A percentile compares a stretch with the other conserved stretches of the same genome.
Evolutionary conservation across 2,113 vertebrate genomes (phyloP).

Genomic region (Anoura caudifer): DNA sequence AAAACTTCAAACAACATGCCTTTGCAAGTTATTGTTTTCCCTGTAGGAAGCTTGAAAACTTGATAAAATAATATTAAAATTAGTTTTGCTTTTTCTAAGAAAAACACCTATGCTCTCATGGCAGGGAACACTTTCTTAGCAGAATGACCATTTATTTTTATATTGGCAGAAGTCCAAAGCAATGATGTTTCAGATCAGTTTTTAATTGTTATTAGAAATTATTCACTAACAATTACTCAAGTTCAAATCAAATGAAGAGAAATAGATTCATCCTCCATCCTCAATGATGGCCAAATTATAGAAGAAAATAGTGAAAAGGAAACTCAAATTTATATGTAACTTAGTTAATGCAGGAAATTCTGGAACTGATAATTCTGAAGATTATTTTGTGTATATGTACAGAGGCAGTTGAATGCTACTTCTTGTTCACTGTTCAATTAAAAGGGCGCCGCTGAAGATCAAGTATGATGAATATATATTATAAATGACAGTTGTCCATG

Average conservation of each 20-base stretch:
- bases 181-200: neutral
- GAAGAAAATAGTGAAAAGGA: constrained; percentile 11
- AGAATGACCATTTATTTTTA: neutral
- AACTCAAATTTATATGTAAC: neutral
- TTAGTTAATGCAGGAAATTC: neutral
- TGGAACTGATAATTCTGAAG: constrained; percentile 28
- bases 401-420: neutral
- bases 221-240: neutral
- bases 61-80: constrained; percentile 31
- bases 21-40: neutral
- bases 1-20: neutral
- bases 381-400: neutral
- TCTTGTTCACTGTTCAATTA: neutral
- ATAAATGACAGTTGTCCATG: constrained; percentile 16
- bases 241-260: neutral
- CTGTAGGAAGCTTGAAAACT: neutral
- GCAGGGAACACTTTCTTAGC: neutral
- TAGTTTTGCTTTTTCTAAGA: neutral
- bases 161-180: neutral
- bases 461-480: neutral
- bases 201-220: constrained; percentile 7
- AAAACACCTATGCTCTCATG: neutral
- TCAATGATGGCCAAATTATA: neutral
- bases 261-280: constrained; percentile 15
- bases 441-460: neutral